Conservation (phyloP, 2,797 vertebrate species). For the Allobates femoralis region DNA sequence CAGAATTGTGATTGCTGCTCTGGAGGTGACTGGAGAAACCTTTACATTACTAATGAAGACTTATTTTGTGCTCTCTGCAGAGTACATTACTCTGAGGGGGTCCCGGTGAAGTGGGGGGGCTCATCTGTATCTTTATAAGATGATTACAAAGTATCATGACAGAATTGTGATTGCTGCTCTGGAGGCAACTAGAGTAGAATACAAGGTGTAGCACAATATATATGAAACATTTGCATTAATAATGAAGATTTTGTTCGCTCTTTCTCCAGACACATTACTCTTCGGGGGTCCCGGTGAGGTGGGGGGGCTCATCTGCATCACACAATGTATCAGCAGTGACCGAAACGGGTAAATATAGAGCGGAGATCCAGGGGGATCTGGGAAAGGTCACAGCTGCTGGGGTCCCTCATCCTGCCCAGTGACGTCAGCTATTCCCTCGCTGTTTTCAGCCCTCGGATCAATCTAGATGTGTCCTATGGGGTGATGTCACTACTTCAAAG, state of each 20-base stretch:
- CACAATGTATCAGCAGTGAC: not conserved
- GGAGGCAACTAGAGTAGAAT: no score
- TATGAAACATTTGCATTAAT: no score
- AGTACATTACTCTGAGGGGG: not conserved
- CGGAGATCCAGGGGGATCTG: not conserved
- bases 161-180: no score
- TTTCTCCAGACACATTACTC: no score
- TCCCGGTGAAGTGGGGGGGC: not conserved
- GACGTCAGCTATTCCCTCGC: not conserved
- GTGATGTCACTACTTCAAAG: no score
- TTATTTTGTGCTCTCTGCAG: not conserved
- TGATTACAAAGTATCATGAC: not conserved
- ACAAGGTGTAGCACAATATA: no score
- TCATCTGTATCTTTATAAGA: not conserved
- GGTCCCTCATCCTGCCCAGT: not conserved
- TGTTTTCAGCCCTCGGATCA: not conserved
- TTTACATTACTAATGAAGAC: no score
- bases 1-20: no score
- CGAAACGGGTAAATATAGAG: not conserved
- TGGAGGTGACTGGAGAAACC: no score
- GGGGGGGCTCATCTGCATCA: no score
- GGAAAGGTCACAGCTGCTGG: not conserved
- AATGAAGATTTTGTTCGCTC: no score
- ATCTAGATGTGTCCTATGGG: not conserved
- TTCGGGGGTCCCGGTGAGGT: no score